Conservation (phyloP, 2,113 vertebrate genomes). For the Halichoeres trimaculatus region DNA sequence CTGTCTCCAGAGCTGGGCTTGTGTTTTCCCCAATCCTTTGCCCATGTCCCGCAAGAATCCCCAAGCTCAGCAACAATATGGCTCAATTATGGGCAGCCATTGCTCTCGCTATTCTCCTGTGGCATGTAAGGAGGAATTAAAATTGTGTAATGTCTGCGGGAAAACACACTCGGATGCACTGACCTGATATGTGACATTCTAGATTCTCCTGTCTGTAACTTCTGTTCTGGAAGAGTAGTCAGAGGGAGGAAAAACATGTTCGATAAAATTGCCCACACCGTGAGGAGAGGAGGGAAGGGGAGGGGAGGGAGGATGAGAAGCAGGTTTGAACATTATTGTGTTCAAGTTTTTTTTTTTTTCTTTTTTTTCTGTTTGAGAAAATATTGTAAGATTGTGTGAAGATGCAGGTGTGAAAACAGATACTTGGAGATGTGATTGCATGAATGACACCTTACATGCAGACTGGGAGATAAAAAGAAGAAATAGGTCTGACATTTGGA, state of each 20-base stretch:
- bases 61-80: constrained; percentile 67
- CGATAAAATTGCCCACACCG: constrained; percentile 44
- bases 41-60: constrained; percentile 57
- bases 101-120: constrained; percentile 62
- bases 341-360: constrained; percentile 14
- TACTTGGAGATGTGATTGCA: constrained; percentile 44
- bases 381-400: constrained; percentile 40
- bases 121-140: constrained; percentile 71
- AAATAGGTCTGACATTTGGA: constrained; percentile 48
- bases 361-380: neutral
- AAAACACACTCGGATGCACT: constrained; percentile 42
- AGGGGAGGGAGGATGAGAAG: constrained; percentile 20
- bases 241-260: constrained; percentile 37
- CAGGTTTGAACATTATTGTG: constrained; percentile 18
- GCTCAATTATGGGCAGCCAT: constrained; percentile 67
- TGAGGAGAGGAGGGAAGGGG: constrained; percentile 2
- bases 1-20: constrained; percentile 50
- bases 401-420: constrained; percentile 56
- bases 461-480: constrained; percentile 21
- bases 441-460: constrained; percentile 40
- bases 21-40: constrained; percentile 55
- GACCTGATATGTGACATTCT: constrained; percentile 68
- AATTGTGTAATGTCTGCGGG: constrained; percentile 69
- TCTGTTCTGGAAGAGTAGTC: constrained; percentile 53
- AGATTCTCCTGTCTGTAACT: constrained; percentile 40